Base-by-base conservation (phyloP, 2,888 invertebrate species). In the Aspidiotus rigidus region DNA sequence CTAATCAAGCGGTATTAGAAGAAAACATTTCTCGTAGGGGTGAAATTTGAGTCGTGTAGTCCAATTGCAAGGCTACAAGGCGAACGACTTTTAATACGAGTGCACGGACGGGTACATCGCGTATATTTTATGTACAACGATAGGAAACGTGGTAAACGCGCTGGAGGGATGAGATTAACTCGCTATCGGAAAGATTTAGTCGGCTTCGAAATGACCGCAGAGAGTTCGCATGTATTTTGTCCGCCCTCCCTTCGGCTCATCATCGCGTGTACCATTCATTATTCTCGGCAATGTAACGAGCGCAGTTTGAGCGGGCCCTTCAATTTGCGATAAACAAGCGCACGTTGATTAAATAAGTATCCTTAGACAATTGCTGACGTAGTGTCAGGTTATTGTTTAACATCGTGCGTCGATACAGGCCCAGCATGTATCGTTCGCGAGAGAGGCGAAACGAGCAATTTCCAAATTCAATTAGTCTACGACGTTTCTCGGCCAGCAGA, bases 341-440 rank as follows among this genome's bases (percentile, higher is more conserved):
- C 57, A 66, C 66, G 59, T 66, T 66, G 66, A 66, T 66, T 66
- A 66, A 66, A 66, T 66, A 66, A 66, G 66, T 66, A 66, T 66
- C 66, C 17, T 57, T 28, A 42, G 66, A 66, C 66, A 66, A 66
- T 66, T 57, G 59, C 66, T 66, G 66, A 66, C 66, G 66, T 59
- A 66, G 66, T 66, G 57, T 59, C 66, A 59, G 44, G 59, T 59
- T 59, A 66, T 66, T 66, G 66, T 59, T 66, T 59, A 17, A 49
- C 66, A 59, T 49, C 42, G 66, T 54, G 54, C 55, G 40, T 64
- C 28, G 28, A 13, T 16, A 41, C 64, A 28, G n/a, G 15, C 15
- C 40, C 16, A 13, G 13, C 10, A 55, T 56, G 7, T 64, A 64
- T 42, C 13, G 16, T 56, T 41, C 56, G 41, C 11, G 16, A 28